These are phyloP conservation scores for Ganaspis sp. DNA, from an alignment of 1,140 invertebrate genomes.

Conservation along the genomic window DNA sequence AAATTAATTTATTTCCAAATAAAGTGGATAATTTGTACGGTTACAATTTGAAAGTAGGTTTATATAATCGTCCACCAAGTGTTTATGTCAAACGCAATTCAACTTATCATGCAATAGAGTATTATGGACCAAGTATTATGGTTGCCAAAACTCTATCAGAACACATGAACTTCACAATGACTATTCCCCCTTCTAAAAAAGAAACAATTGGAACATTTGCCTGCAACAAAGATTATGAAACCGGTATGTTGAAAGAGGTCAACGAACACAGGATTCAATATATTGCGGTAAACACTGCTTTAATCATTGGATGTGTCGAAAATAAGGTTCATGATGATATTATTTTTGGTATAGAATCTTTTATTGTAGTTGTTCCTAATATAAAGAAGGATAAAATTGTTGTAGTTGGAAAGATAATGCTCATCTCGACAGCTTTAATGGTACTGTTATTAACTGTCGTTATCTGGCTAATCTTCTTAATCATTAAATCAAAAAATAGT, in stretches of 20 bases:
- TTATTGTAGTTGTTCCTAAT: not conserved
- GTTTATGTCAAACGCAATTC: not conserved
- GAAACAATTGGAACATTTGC: not conserved
- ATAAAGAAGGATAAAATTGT: not conserved
- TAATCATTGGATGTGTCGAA: not conserved
- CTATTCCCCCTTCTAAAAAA: not conserved
- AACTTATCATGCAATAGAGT: not conserved
- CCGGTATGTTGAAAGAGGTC: not conserved
- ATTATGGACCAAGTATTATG: not conserved
- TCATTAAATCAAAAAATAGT: not conserved
- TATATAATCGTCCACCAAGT: constrained; percentile 10
- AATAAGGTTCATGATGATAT: not conserved
- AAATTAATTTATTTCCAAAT: not conserved
- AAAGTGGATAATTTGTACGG: not conserved
- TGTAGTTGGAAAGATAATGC: not conserved
- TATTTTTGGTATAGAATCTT: not conserved
- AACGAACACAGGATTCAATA: not conserved
- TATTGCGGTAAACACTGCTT: not conserved
- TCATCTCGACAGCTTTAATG: not conserved
- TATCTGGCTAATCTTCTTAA: not conserved
- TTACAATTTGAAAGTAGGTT: not conserved
- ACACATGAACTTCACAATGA: not conserved
- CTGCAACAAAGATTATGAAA: not conserved
- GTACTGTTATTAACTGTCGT: not conserved
- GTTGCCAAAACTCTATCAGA: not conserved